Evolutionary conservation across 1,140 invertebrate genomes (phyloP), one percentile per base, ranked within the genome.

Genomic region (Batillaria attramentaria): DNA sequence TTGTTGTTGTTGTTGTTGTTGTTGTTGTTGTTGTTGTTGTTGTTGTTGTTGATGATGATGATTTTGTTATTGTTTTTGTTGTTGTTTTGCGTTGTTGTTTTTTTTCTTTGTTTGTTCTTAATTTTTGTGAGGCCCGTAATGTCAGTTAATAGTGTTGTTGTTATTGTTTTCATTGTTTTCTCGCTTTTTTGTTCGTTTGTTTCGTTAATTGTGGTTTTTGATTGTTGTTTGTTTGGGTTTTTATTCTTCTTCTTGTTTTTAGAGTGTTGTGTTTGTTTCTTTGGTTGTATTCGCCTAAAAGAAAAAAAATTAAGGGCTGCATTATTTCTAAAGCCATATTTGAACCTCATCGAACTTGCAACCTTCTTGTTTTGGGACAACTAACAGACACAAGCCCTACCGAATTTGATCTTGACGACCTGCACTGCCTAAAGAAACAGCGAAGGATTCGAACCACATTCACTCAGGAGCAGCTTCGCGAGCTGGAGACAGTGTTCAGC

Each of bases 401-500:
- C n/a, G n/a, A n/a, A n/a, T n/a, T n/a, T n/a, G n/a, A n/a, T n/a
- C n/a, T n/a, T 28, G 82, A 84, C 46, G 60, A 81, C 5, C 82
- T 78, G n/a, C 80, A 79, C 3, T 77, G 81, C 1, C 77, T 76
- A 50, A 87, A 87, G 65, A 87, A 87, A 72, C 86, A 87, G 76
- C 94, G 97, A 72, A 92, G 97, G 43, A 98, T 98, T 89, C 93
- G 97, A 80, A 98, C 97, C 1, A 98, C 97, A 3, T 98, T 98
- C 89, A 97, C 95, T 84, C 95, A 96, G 0, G 97, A 98, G 84
- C 97, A 98, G 89, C 92, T 98, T 16, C 96, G 98, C 89, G 96
- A 98, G 88, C 91, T 99, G 72, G 97, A 98, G 89, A 97, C 97
- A 86, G 97, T 98, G 91, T 98, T 98, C 89, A 96, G 98, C 88